A percentile compares a stretch with the other conserved stretches of the same genome.
Evolutionary conservation across 1,140 invertebrate species (phyloP).

Genomic region (Drosophila parvula): DNA sequence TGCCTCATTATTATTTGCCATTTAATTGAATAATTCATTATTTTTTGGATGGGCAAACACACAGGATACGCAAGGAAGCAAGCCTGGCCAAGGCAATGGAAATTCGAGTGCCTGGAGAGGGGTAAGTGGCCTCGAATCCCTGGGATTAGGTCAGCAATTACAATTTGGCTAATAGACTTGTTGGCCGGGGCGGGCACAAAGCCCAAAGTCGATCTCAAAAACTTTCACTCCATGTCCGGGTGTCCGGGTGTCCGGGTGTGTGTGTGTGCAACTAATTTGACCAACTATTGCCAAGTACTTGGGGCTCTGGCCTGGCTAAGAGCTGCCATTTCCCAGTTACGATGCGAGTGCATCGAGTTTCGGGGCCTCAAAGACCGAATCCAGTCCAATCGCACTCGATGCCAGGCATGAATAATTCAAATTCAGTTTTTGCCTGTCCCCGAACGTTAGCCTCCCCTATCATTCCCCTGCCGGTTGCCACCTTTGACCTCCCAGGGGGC

Average conservation of each 20-base stretch:
- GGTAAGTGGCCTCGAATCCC: conserved; percentile 1
- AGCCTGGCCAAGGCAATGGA: too few species aligned
- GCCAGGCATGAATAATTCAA: conserved; percentile 41
- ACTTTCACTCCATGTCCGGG: conserved; percentile 8
- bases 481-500: not conserved
- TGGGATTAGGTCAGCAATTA: conserved; percentile 41
- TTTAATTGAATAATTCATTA: conserved; percentile 14
- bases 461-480: not conserved
- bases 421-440: conserved; percentile 14
- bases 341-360: conserved; percentile 18
- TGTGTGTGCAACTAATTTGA: conserved; percentile 33
- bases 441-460: not conserved
- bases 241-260: not conserved
- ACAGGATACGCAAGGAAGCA: not conserved
- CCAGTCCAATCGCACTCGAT: conserved; percentile 20
- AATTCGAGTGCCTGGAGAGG: not conserved
- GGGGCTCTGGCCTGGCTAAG: not conserved
- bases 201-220: conserved; percentile 1
- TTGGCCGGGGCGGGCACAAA: conserved; percentile 54
- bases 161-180: conserved; percentile 63
- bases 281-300: conserved; percentile 30
- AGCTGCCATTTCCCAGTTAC: not conserved
- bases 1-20: not conserved
- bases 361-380: conserved; percentile 21
- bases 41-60: not conserved